These are phyloP conservation scores for Calephelis virginiensis DNA, from an alignment of 1,140 invertebrate genomes.

Conservation along the genomic window DNA sequence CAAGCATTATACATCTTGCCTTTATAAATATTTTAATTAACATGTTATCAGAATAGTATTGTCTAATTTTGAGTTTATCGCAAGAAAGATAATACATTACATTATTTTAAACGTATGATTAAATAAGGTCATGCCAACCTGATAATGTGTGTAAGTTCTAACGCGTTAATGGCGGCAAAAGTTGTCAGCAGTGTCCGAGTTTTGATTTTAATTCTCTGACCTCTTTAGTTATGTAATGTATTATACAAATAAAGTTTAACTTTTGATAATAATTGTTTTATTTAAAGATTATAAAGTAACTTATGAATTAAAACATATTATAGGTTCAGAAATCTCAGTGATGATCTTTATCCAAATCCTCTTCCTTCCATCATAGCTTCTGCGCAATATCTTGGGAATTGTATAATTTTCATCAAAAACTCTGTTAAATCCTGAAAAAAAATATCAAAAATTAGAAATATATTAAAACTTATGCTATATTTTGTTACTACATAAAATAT, in stretches of 20 bases:
- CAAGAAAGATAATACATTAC: too few species aligned
- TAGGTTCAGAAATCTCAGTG: background rate
- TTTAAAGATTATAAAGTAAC: constrained; percentile 7
- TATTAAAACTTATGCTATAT: too few species aligned
- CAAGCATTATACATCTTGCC: too few species aligned
- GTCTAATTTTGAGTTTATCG: too few species aligned
- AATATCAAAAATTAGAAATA: constrained; percentile 19
- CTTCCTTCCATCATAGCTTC: constrained; percentile 82
- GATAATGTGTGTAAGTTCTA: too few species aligned
- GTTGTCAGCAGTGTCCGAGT: background rate
- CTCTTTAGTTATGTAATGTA: background rate
- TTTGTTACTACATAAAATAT: too few species aligned
- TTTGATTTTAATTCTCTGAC: background rate
- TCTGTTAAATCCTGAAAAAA: constrained; percentile 83
- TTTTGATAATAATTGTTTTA: background rate
- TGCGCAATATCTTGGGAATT: constrained; percentile 84
- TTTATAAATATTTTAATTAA: too few species aligned
- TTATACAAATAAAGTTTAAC: background rate
- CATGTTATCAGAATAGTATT: too few species aligned
- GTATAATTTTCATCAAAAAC: constrained; percentile 82
- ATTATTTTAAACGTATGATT: too few species aligned
- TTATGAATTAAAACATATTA: background rate
- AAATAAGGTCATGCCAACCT: too few species aligned
- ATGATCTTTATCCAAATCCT: constrained; percentile 50
- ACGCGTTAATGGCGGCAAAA: too few species aligned